Conservation (phyloP, 2,888 invertebrate genomes). For the Ganaspis brasiliensis region DNA sequence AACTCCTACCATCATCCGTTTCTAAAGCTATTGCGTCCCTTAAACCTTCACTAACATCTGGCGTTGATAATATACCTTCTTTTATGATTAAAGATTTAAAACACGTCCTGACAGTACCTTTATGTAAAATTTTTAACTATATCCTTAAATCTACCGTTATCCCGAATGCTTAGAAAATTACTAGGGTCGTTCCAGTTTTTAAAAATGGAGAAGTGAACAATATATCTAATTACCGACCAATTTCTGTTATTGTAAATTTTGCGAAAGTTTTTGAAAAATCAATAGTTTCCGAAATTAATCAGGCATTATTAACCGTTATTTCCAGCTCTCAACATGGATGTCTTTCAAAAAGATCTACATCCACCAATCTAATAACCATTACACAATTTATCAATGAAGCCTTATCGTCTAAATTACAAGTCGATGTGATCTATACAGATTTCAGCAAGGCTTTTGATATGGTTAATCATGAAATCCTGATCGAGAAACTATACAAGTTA, state of each 20-base stretch:
- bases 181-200: slow-evolving; percentile 52
- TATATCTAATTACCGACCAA: slow-evolving; percentile 55
- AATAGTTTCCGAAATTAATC: slow-evolving; percentile 13
- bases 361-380: slow-evolving; percentile 54
- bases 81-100: too few species aligned
- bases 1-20: too few species aligned
- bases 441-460: slow-evolving; percentile 64
- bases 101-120: too few species aligned
- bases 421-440: slow-evolving; percentile 58
- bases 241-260: slow-evolving; percentile 47
- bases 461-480: slow-evolving; percentile 55
- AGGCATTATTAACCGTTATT: background rate
- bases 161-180: slow-evolving; percentile 51
- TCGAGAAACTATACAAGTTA: slow-evolving; percentile 50
- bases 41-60: too few species aligned
- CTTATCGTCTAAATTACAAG: slow-evolving; percentile 51
- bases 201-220: slow-evolving; percentile 49
- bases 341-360: slow-evolving; percentile 53
- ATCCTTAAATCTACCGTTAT: slow-evolving; percentile 22
- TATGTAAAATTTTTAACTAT: too few species aligned
- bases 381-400: slow-evolving; percentile 54
- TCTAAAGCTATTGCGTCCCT: too few species aligned
- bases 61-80: too few species aligned
- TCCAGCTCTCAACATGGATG: slow-evolving; percentile 48
- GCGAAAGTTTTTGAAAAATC: slow-evolving; percentile 58